Conservation (phyloP, 23 tunicate species). For the Ascidia mentula region DNA sequence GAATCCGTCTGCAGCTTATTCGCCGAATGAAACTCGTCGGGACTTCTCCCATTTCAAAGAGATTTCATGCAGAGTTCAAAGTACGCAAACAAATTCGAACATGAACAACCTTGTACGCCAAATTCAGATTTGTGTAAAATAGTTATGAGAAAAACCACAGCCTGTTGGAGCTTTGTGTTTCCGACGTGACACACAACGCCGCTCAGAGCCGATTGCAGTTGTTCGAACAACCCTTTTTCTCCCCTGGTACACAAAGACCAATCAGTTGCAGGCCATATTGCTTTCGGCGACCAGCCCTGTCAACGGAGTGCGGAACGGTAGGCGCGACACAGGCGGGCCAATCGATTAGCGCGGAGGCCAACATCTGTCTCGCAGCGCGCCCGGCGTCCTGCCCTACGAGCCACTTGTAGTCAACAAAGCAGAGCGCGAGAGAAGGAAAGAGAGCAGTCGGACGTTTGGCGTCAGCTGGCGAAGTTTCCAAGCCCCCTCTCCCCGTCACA, state of each 20-base stretch:
- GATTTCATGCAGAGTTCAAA: too few species aligned
- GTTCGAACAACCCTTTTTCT: not conserved
- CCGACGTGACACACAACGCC: not conserved
- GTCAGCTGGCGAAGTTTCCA: slow-evolving; percentile 6
- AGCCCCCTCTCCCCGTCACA: slow-evolving; percentile 3
- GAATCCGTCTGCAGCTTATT: too few species aligned
- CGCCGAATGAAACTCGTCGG: too few species aligned
- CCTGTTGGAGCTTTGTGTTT: not conserved
- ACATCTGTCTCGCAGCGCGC: slow-evolving; percentile 31
- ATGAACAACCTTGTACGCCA: too few species aligned
- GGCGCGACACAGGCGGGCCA: slow-evolving; percentile 8
- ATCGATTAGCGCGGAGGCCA: slow-evolving; percentile 23
- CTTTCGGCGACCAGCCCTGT: not conserved
- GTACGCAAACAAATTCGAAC: too few species aligned
- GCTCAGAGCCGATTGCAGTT: not conserved
- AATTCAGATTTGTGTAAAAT: too few species aligned
- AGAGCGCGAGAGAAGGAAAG: not conserved
- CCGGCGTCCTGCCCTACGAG: not conserved
- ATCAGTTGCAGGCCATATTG: not conserved
- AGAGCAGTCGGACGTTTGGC: not conserved
- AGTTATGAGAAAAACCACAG: too few species aligned
- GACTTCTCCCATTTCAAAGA: too few species aligned
- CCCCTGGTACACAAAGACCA: not conserved
- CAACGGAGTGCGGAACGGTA: not conserved
- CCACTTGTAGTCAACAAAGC: slow-evolving; percentile 13